Conservation (phyloP, 2,113 vertebrate species). For the Gymnogyps californianus region DNA sequence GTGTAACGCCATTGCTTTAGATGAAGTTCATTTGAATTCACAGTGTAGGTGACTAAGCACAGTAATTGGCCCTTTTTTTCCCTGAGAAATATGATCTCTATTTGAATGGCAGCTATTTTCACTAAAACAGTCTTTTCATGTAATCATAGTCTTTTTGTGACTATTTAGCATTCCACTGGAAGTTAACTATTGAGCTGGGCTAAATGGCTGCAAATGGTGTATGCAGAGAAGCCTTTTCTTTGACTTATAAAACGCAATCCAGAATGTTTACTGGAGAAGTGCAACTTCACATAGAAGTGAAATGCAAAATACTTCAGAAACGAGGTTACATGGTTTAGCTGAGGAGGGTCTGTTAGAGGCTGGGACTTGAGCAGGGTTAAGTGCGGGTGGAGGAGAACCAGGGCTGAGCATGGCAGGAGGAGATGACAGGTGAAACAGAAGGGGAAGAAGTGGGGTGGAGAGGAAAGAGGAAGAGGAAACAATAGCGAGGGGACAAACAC, state of each 20-base stretch:
- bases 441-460: not conserved
- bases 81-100: not conserved
- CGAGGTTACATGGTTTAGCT: not conserved
- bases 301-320: not conserved
- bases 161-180: conserved; percentile 32
- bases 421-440: not conserved
- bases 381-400: not conserved
- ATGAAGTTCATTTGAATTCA: conserved; percentile 22
- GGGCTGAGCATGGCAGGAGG: not conserved
- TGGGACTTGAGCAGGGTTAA: not conserved
- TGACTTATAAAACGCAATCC: not conserved
- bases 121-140: conserved; percentile 21
- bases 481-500: not conserved
- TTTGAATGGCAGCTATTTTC: conserved; percentile 38
- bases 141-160: conserved; percentile 31
- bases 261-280: not conserved
- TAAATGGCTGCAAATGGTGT: not conserved
- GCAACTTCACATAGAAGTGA: not conserved
- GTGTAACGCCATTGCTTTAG: not conserved
- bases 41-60: conserved; percentile 6
- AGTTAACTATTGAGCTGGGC: not conserved
- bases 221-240: not conserved
- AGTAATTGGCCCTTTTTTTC: not conserved
- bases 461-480: not conserved
- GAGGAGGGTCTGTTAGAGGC: not conserved